Conservation (phyloP, 2,797 vertebrate genomes). For the Crenuchus spilurus region DNA sequence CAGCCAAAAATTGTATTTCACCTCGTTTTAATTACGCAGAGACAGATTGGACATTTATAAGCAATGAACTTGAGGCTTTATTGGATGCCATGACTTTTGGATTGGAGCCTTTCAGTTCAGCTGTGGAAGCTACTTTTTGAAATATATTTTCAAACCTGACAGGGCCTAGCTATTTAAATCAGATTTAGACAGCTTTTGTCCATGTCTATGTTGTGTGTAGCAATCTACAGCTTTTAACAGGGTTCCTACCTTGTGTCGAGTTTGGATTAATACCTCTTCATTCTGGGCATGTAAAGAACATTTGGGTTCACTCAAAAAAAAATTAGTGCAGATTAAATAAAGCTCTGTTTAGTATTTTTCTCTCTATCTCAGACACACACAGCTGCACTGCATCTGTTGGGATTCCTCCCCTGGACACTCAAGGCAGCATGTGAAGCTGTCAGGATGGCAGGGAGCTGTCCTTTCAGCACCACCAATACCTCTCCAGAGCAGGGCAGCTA, state of each 20-base stretch:
- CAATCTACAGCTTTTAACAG: too few relatives aligned
- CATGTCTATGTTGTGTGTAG: too few relatives aligned
- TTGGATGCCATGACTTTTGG: not conserved
- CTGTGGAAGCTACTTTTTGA: not conserved
- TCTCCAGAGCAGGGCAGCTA: not conserved
- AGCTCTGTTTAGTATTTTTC: too few relatives aligned
- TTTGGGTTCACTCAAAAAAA: too few relatives aligned
- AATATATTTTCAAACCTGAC: too few relatives aligned
- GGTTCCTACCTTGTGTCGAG: too few relatives aligned
- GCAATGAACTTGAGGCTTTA: constrained; percentile 7
- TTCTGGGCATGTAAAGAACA: too few relatives aligned
- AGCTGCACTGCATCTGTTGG: not conserved
- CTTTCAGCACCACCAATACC: constrained; percentile 50
- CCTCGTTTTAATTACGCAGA: constrained; percentile 27
- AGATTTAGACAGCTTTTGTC: too few relatives aligned
- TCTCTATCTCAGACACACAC: too few relatives aligned
- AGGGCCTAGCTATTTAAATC: too few relatives aligned
- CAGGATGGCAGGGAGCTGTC: constrained; percentile 48
- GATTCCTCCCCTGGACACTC: constrained; percentile 25
- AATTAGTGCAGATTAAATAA: too few relatives aligned
- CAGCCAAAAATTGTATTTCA: constrained; percentile 60
- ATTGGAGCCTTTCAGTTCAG: not conserved
- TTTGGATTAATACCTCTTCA: too few relatives aligned
- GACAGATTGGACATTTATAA: constrained; percentile 10
- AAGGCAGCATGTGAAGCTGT: not conserved